Percentiles rank a stretch among this genome's conserved stretches.
These are phyloP conservation scores for Drosophila subquinaria DNA, from an alignment of 2,888 invertebrate species.

Conservation along the genomic window DNA sequence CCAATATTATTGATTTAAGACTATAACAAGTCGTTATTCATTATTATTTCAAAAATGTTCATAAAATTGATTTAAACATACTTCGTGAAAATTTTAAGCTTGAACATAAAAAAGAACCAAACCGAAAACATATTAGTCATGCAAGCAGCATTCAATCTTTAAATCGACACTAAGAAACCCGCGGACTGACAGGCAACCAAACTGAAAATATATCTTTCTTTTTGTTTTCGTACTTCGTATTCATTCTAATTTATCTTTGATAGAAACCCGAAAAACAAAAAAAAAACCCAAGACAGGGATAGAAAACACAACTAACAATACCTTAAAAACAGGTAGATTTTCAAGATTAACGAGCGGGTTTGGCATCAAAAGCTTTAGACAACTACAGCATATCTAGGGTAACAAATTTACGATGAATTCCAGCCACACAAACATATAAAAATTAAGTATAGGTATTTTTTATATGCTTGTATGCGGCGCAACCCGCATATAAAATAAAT, in stretches of 20 bases:
- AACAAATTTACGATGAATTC: slow-evolving; percentile 66
- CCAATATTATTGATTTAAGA: neutral
- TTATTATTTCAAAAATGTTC: neutral
- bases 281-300: slow-evolving; percentile 20
- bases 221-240: neutral
- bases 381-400: slow-evolving; percentile 48
- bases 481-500: slow-evolving; percentile 23
- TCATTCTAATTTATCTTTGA: slow-evolving; percentile 35
- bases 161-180: slow-evolving; percentile 14
- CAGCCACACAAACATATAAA: slow-evolving; percentile 19
- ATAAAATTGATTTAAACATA: neutral
- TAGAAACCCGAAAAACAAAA: slow-evolving; percentile 28
- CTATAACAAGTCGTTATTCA: too few species aligned
- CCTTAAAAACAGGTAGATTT: slow-evolving; percentile 74
- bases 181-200: slow-evolving; percentile 2
- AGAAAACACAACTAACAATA: slow-evolving; percentile 56
- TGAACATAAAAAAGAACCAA: neutral
- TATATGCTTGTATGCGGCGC: slow-evolving; percentile 1
- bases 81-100: neutral
- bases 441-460: slow-evolving; percentile 3
- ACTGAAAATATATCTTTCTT: neutral
- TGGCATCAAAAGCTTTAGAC: slow-evolving; percentile 56
- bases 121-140: slow-evolving; percentile 37
- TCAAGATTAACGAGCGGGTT: slow-evolving; percentile 76
- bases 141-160: slow-evolving; percentile 31